Evolutionary conservation across 2,888 invertebrate species (phyloP), one percentile per base, ranked within the genome.

Genomic region (Cryptocephalus moraei): DNA sequence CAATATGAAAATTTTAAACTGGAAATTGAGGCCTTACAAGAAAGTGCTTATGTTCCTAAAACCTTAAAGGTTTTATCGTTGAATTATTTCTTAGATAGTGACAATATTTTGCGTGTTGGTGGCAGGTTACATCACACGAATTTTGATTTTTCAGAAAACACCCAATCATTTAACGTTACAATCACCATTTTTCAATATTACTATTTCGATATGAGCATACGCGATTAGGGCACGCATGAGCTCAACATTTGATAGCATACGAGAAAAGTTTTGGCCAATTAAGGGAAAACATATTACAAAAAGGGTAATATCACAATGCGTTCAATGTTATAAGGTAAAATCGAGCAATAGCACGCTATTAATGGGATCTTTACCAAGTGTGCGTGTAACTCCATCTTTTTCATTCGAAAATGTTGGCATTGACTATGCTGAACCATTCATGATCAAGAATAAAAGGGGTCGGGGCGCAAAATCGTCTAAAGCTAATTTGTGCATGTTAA

Each of bases 61-160:
- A 44, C 39, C 22, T 40, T 40, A 12, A 39, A 44, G 9, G 22
- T 47, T 9, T 34, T 47, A 33, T 33, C 8, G 4, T 22, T 47
- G 14, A 43, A 43, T 14, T 43, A 43, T 8, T 41, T 43, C 11
- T 11, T 47, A 32, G 47, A 39, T 32, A 1, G 12, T 9, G 11
- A 42, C 12, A 8, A 32, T 13, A 12, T 47, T 33, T 9, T 47
- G n/a, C 11, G 43, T 13, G 42, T 47, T 8, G 47, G 43, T 2
- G 47, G 47, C 8, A 36, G 43, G 4, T 12, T 46, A 11, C 33
- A 41, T 22, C 41, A 46, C 12, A 40, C 41, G 9, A 13, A 8
- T 34, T n/a, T 9, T 9, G 1, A 1, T 8, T 46, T 36, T 36
- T 8, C 3, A 14, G 39, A 33, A 45, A 39, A 39, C 45, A 45